Evolutionary conservation across 2,888 invertebrate species (phyloP).

Genomic region (Podotricha telesiphe): DNA sequence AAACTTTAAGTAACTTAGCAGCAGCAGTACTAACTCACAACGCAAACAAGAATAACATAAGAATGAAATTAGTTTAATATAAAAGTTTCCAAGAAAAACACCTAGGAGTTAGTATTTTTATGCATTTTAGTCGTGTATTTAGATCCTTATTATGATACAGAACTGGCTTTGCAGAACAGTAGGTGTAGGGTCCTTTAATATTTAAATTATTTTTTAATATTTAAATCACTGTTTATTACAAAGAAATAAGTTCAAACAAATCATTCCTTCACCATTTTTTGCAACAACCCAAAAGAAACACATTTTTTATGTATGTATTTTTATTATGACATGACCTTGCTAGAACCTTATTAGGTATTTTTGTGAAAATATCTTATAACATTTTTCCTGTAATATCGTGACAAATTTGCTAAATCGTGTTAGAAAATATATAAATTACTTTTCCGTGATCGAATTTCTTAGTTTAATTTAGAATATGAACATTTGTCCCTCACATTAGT

Average conservation of each 20-base stretch:
- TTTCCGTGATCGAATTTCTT: neutral
- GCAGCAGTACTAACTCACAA: constrained; percentile 34
- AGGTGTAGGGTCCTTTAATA: no score
- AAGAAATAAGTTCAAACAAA: no score
- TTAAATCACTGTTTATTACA: no score
- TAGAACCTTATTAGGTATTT: neutral
- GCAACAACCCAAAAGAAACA: no score
- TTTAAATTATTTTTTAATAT: no score
- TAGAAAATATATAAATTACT: constrained; percentile 1
- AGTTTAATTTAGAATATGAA: no score
- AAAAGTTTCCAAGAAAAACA: constrained; percentile 20
- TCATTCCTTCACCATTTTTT: no score
- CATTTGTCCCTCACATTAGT: no score
- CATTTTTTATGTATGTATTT: no score
- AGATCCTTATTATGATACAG: neutral
- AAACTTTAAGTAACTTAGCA: constrained; percentile 37
- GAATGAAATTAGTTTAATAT: constrained; percentile 23
- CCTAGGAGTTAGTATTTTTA: constrained; percentile 12
- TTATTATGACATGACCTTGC: neutral
- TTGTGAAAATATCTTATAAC: neutral
- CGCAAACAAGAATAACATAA: constrained; percentile 25
- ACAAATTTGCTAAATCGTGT: neutral
- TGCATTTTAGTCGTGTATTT: neutral
- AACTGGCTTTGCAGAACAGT: neutral
- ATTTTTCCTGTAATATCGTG: neutral